Base-by-base conservation (phyloP, 1,140 invertebrate genomes). In the Orchesella cincta region DNA sequence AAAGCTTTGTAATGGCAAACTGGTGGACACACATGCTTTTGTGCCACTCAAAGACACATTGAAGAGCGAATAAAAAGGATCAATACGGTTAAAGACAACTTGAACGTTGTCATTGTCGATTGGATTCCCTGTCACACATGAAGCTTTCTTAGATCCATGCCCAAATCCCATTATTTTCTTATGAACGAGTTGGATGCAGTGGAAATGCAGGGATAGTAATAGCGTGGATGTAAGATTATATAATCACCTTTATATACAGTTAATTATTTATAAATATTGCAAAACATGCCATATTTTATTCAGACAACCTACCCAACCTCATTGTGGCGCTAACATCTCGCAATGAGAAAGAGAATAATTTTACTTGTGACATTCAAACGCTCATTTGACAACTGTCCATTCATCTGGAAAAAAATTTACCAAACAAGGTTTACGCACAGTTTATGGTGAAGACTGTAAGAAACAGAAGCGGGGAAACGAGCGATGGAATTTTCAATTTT, bases 111-210 rank as follows among this genome's bases (percentile, higher is more conserved):
- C 31, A 86, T 97, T 18, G 84, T 96, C n/a, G 95, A 0, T 88
- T 97, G 20, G 94, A 96, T 84, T 91, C 93, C 0, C 89, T 96
- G 1, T 97, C 94, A 0, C 88, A 93, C 64, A 86, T 95, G 70
- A 95, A 96, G n/a, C 85, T 92, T 95, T 76, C 89, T 92, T 57
- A 88, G 94, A 46, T 91, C 93, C 76, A 92, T 96, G 91, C 91
- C 91, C 0, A 88, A 88, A 81, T 93, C 93, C 0, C 84, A 89
- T 0, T 81, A 85, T 0, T 90, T 88, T 80, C 86, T 94, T 12
- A 78, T 79, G 18, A 86, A 88, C 74, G 84, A 89, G 16, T 85
- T 92, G 2, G 87, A 86, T 0, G 90, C 90, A 14, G 87, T 92
- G 12, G 92, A 93, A 84, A 86, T 94, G 79, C 83, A 90, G 67